These are phyloP conservation scores for Ceratina australensis DNA, from an alignment of 1,140 invertebrate species.

Conservation along the genomic window DNA sequence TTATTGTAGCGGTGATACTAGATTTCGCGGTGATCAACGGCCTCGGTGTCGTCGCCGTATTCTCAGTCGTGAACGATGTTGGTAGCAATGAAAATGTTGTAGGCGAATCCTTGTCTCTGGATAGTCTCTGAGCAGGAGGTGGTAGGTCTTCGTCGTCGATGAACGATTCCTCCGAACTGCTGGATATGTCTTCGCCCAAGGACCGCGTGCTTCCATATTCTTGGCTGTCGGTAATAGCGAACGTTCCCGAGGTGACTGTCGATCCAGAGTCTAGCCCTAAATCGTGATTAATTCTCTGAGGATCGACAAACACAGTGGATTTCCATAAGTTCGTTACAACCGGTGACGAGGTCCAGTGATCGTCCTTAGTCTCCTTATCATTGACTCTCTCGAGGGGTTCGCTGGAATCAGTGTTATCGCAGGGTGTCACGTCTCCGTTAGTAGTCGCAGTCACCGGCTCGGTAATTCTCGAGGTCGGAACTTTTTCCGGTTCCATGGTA, in stretches of 20 bases:
- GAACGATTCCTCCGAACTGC: slow-evolving; percentile 4
- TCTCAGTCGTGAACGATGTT: slow-evolving; percentile 51
- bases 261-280: slow-evolving; percentile 75
- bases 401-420: background rate
- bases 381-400: background rate
- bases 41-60: slow-evolving; percentile 70
- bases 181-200: background rate
- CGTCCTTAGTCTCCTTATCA: slow-evolving; percentile 30
- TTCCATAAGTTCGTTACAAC: slow-evolving; percentile 82
- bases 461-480: background rate
- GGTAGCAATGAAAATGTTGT: slow-evolving; percentile 75
- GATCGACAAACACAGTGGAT: slow-evolving; percentile 84
- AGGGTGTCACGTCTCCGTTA: slow-evolving; percentile 24
- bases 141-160: slow-evolving; percentile 41
- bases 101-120: slow-evolving; percentile 72
- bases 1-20: slow-evolving; percentile 69
- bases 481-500: slow-evolving; percentile 20
- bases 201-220: slow-evolving; percentile 57
- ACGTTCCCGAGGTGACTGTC: slow-evolving; percentile 12
- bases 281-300: slow-evolving; percentile 85
- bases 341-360: slow-evolving; percentile 81
- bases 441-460: slow-evolving; percentile 28
- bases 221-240: background rate
- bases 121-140: slow-evolving; percentile 1
- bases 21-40: slow-evolving; percentile 68